Evolutionary conservation across 2,888 invertebrate genomes (phyloP), one percentile per base, ranked within the genome.

Genomic region (Diplazon laetatorius): DNA sequence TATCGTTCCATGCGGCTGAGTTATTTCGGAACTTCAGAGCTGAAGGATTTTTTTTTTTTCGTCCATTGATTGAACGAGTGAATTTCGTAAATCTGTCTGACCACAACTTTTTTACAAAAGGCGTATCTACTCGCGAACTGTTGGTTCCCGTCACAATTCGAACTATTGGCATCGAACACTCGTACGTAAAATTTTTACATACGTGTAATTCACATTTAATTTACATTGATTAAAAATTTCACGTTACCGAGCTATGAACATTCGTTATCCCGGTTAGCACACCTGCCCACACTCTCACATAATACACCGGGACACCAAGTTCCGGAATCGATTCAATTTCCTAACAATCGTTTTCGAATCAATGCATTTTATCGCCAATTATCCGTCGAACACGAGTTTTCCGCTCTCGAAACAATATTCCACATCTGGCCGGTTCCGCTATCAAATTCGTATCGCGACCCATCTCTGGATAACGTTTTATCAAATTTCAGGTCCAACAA

Each of bases 41-140:
- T 48, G 65, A 20, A 37, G 3, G 20, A 50, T 39, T 70, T 77
- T 68, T 68, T 75, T 39, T 70, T 77, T 68, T 68, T 75, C 78
- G 46, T 55, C 66, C 50, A 65, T 52, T 68, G 62, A 78, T 79
- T 82, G 46, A 48, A 62, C 72, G 25, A 25, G 62, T 55, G 76
- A 6, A 30, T 30, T 6, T 30, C 4, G 30, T 30, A 6, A 6
- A 30, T 6, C 4, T 30, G 30, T 30, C 30, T 30, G 30, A 30
- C 30, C 30, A 30, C 30, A 6, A n/a, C 30, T 5, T 6, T 2
- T 30, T 6, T 6, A 6, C 4, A 6, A 30, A 30, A 30, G 30
- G 4, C 6, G 30, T 30, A 30, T 30, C 30, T 30, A 30, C 30
- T 30, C 6, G 6, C 30, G 30, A n/a, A 30, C 30, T 30, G 30